Base-by-base conservation (phyloP, 2,113 vertebrate species). In the Gallinago paraguaiae region DNA sequence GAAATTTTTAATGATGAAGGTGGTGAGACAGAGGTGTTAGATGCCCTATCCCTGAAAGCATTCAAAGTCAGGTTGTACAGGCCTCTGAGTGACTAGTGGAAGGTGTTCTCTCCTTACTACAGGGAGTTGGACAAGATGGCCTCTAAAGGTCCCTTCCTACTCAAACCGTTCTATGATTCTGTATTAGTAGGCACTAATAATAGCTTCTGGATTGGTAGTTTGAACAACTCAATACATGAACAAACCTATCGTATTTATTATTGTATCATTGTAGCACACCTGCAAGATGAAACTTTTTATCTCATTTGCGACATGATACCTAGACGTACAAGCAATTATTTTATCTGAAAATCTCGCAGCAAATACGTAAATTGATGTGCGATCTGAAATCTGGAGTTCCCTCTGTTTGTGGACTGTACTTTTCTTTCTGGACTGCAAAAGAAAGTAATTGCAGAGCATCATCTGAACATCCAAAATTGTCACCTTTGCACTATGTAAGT, bases 1-100 rank as follows among this genome's bases (percentile, higher is more conserved):
- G 9, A 37, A 15, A 11, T 7, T 31, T 7, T 90, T 84, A 71
- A 67, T 0, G 0, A 4, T 39, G 23, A 39, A 8, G 10, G 11
- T 6, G 4, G 18, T 69, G 17, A 51, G 50, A n/a, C 4, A 39
- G 24, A 25, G 20, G 12, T 67, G 15, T 15, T 48, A 13, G 13
- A 2, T 70, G 41, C 7, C 10, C 9, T 23, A 22, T 39, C 6
- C 11, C 4, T 68, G 63, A 24, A 13, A 67, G 20, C 0, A 16
- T 80, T 83, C 17, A 37, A 35, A 7, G 16, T 9, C 13, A 9
- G 13, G 8, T 3, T 83, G 31, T 28, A 15, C 0, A 3, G 22
- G 15, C 19, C 18, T 46, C 27, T 61, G 30, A 75, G 37, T 8
- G 51, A 33, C 14, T 64, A 6, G 27, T 33, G 37, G 9, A 35